These are phyloP conservation scores for Micromussa lordhowensis DNA, from an alignment of 92 coral and sea anemone species.

Conservation along the genomic window DNA sequence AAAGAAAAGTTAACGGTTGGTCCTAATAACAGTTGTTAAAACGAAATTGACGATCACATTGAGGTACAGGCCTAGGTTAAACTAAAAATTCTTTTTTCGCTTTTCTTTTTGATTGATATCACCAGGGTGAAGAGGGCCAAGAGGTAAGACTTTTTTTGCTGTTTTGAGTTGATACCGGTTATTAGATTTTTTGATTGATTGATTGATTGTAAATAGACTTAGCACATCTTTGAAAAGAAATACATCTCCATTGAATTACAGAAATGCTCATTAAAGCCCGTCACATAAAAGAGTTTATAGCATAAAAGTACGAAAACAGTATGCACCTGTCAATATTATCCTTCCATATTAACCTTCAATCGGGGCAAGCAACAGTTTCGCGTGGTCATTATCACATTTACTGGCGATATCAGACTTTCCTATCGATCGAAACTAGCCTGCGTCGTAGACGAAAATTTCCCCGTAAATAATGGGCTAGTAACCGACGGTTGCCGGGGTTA, in stretches of 20 bases:
- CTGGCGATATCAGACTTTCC: too few species aligned
- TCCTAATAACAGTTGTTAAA: neutral
- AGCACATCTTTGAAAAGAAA: neutral
- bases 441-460: too few species aligned
- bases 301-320: neutral
- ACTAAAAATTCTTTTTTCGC: neutral
- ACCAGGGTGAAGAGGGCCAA: constrained; percentile 25
- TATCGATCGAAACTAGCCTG: too few species aligned
- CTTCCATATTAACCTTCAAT: too few species aligned
- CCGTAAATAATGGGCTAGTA: too few species aligned
- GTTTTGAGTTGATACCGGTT: neutral
- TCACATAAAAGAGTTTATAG: neutral
- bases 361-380: too few species aligned
- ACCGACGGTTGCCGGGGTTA: too few species aligned
- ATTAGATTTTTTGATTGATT: neutral
- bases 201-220: too few species aligned
- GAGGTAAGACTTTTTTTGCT: neutral
- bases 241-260: neutral
- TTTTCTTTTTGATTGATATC: neutral
- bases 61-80: neutral
- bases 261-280: neutral
- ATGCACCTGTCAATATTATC: neutral
- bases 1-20: neutral
- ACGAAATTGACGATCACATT: neutral
- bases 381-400: too few species aligned